Conservation (phyloP, 2,888 invertebrate species). For the Amaurobius ferox region DNA sequence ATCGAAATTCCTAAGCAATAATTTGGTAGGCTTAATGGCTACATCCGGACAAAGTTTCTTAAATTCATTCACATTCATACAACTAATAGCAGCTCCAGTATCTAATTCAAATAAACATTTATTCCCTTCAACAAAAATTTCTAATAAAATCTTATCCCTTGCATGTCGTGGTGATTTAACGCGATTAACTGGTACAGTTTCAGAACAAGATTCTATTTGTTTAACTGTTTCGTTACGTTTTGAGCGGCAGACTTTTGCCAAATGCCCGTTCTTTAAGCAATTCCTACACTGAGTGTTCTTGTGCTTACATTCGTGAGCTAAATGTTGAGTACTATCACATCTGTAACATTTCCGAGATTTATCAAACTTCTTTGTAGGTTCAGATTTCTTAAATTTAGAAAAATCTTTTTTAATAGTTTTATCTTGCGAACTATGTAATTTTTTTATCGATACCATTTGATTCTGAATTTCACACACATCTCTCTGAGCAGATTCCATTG, state of each 20-base stretch:
- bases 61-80: conserved; percentile 49
- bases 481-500: conserved; percentile 48
- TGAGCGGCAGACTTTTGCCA: conserved; percentile 56
- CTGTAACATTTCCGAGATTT: conserved; percentile 55
- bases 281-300: conserved; percentile 51
- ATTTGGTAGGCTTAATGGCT: conserved; percentile 55
- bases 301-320: conserved; percentile 55
- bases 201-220: conserved; percentile 53
- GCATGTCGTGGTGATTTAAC: conserved; percentile 56
- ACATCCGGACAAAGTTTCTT: conserved; percentile 51
- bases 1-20: conserved; percentile 53
- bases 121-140: conserved; percentile 53
- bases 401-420: conserved; percentile 42
- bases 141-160: conserved; percentile 54
- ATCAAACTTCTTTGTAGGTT: conserved; percentile 44
- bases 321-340: conserved; percentile 56
- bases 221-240: conserved; percentile 57
- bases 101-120: conserved; percentile 43
- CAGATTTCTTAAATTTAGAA: conserved; percentile 47
- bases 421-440: conserved; percentile 36
- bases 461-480: conserved; percentile 53
- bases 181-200: conserved; percentile 55
- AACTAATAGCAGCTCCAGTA: conserved; percentile 51
- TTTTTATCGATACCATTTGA: conserved; percentile 49
- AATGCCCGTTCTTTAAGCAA: conserved; percentile 56